Conservation (phyloP, 2,113 vertebrate species). For the Syngnathoides biaculeatus region DNA sequence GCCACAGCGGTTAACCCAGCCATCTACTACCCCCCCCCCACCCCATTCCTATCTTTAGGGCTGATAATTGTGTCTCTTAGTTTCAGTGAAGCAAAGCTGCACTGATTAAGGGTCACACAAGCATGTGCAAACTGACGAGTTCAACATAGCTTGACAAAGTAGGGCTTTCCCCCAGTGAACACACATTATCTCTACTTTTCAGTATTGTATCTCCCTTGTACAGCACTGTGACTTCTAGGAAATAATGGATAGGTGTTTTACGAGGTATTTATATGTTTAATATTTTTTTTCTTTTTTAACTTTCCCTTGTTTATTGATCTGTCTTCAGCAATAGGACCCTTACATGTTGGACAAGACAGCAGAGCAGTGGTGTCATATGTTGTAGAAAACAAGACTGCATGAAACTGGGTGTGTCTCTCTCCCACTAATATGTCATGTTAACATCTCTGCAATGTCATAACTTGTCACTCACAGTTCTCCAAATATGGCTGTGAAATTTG, state of each 20-base stretch:
- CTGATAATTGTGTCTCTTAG: constrained; percentile 57
- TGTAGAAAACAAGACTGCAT: constrained; percentile 44
- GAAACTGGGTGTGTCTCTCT: constrained; percentile 64
- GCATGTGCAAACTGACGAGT: constrained; percentile 26
- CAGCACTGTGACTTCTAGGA: not conserved
- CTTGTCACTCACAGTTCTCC: constrained; percentile 37
- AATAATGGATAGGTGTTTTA: not conserved
- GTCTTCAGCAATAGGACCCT: not conserved
- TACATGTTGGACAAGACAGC: constrained; percentile 26
- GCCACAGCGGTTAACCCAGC: constrained; percentile 59
- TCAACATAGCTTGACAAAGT: constrained; percentile 34
- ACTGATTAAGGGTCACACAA: constrained; percentile 54
- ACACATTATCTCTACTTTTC: constrained; percentile 21
- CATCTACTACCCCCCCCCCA: not conserved
- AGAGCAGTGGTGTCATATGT: constrained; percentile 35
- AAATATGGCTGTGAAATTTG: constrained; percentile 29
- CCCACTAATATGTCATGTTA: constrained; percentile 63
- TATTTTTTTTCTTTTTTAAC: not conserved
- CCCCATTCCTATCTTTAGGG: constrained; percentile 49
- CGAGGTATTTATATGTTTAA: not conserved
- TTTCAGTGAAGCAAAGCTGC: constrained; percentile 46
- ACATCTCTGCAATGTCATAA: constrained; percentile 55
- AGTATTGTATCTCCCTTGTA: constrained; percentile 9
- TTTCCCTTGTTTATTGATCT: not conserved
- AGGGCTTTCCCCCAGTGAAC: constrained; percentile 21